Base-by-base conservation (phyloP, 1,140 invertebrate species). In the Neodiprion virginianus region DNA sequence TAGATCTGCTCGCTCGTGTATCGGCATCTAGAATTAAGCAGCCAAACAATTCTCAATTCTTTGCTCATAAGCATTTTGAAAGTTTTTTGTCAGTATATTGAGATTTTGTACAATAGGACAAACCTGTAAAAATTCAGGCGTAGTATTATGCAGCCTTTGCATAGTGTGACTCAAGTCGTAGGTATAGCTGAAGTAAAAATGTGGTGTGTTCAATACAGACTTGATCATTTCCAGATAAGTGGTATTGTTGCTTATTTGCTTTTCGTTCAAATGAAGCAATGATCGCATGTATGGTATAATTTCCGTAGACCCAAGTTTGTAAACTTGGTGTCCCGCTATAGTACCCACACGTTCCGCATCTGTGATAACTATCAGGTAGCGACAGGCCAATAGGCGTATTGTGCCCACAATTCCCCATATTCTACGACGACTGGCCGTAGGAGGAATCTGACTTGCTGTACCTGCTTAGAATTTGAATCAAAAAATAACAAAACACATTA, bases 111-210 rank as follows among this genome's bases (percentile, higher is more conserved):
- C 53, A 61, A 7, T 12, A 61, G 53, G 47, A 74, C 69, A 72
- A 84, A 93, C 93, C 84, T 93, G 91, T 72, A 94, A 87, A 85
- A 97, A 98, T 75, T 97, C 95, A 4, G 95, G 93, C 17, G 93
- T 92, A n/a, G 96, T 95, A 71, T 96, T 95, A 80, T 97, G 93
- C 50, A 98, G 89, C 70, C 96, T 90, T 85, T 99, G 98, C 81
- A 98, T 89, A 0, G 96, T 93, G 84, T 98, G 97, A 50, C 96
- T 98, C 21, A 99, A 84, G 88, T 99, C 98, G 84, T 97, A 98
- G 0, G 95, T 94, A 75, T 97, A 95, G 48, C 96, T 98, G 88
- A 96, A 98, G 86, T 98, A 98, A 78, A 96, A 96, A 77, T 92
- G 92, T 9, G 95, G 95, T 11, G 94, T 95, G 68, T 93, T 92